phyloP scores from a whole-genome alignment of 1,140 invertebrate genomes.

The Leptopilina boulardi region DNA sequence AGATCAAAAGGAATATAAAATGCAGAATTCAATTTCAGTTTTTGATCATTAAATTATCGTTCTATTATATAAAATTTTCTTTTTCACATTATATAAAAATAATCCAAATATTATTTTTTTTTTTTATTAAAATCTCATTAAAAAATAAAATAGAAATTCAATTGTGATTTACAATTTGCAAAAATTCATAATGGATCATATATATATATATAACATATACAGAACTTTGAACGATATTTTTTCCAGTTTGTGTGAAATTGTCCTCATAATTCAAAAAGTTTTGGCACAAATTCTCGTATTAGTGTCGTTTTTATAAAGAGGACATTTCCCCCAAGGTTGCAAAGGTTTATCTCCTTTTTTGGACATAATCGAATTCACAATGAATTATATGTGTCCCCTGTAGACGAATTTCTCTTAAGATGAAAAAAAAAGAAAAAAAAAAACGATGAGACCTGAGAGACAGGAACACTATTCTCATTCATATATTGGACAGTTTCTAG shows the following conservation, averaged over 20 bases:
- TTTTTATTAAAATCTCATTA: not conserved
- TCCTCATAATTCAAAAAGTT: constrained; percentile 14
- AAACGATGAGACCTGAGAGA: not conserved
- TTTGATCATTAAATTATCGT: not conserved
- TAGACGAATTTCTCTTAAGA: constrained; percentile 4
- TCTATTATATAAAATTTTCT: too few species aligned
- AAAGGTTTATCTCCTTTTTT: not conserved
- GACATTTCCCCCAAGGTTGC: not conserved
- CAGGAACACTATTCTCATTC: constrained; percentile 62
- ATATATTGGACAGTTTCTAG: constrained; percentile 59
- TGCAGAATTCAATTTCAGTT: constrained; percentile 38
- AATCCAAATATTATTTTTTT: not conserved
- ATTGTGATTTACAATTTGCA: constrained; percentile 1
- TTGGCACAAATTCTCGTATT: constrained; percentile 26
- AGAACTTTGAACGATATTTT: constrained; percentile 13
- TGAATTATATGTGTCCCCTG: not conserved
- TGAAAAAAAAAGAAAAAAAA: not conserved
- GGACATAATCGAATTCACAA: constrained; percentile 3
- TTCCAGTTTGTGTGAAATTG: constrained; percentile 10
- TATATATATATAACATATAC: too few species aligned
- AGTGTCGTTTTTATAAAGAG: not conserved
- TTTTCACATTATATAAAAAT: too few species aligned
- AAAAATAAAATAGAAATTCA: not conserved
- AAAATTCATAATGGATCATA: not conserved
- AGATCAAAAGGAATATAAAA: not conserved